Percentiles rank a stretch among this genome's conserved stretches.
These are phyloP conservation scores for Hydropotes inermis DNA, from an alignment of 2,113 vertebrate genomes.

Conservation along the genomic window DNA sequence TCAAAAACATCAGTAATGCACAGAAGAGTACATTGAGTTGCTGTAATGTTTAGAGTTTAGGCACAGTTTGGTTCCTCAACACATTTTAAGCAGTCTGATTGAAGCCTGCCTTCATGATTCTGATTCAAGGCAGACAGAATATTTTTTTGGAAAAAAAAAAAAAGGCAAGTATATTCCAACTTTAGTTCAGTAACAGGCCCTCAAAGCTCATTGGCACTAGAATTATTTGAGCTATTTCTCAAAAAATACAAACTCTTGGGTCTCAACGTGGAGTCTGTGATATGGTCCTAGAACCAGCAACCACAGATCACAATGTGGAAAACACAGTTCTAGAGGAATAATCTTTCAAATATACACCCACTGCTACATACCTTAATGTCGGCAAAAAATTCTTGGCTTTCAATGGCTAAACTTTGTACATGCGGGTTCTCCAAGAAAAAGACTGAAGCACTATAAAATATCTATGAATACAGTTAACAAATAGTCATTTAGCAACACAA, in stretches of 20 bases:
- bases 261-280: neutral
- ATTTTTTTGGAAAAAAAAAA: neutral
- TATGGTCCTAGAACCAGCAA: neutral
- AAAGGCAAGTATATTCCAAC: neutral
- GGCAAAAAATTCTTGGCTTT: constrained; percentile 92
- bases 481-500: neutral
- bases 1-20: neutral
- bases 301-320: neutral
- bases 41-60: neutral
- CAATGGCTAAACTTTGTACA: constrained; percentile 77
- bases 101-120: neutral
- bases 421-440: constrained; percentile 89
- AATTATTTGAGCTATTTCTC: neutral
- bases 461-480: constrained; percentile 76
- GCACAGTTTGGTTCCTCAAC: neutral
- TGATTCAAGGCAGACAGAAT: neutral
- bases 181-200: neutral
- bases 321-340: neutral
- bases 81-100: neutral
- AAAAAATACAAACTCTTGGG: neutral
- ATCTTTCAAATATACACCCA: neutral
- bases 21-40: rapidly evolving
- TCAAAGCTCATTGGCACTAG: neutral
- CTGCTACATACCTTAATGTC: constrained; percentile 86
- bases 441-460: constrained; percentile 88